Evolutionary conservation across 2,888 invertebrate genomes (phyloP).

Genomic region (Alloplasta piceator): DNA sequence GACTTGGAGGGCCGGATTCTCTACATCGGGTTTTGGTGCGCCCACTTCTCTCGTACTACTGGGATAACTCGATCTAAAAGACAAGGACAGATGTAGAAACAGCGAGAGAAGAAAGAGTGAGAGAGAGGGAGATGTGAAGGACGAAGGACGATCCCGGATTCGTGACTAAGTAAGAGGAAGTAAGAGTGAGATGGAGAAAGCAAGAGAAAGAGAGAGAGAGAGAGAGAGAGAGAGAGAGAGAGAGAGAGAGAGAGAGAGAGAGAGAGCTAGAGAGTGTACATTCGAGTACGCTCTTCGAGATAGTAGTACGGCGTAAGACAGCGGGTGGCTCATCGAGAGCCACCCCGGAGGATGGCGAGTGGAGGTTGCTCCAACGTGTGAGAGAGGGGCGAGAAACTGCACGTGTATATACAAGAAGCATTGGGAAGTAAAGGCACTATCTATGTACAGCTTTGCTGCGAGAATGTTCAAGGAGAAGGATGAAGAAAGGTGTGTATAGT

Average conservation of each 20-base stretch:
- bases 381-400: conserved; percentile 23
- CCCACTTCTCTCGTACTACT: conserved; percentile 31
- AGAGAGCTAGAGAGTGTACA: conserved; percentile 31
- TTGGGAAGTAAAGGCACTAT: conserved; percentile 18
- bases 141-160: conserved; percentile 62
- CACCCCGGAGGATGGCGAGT: conserved; percentile 31
- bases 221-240: conserved; percentile 17
- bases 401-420: neutral
- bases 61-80: conserved; percentile 36
- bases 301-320: conserved; percentile 58
- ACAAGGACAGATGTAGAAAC: conserved; percentile 38
- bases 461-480: conserved; percentile 49
- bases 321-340: conserved; percentile 55
- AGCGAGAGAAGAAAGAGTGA: conserved; percentile 36
- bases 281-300: conserved; percentile 41
- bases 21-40: conserved; percentile 8
- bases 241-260: neutral
- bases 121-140: conserved; percentile 54
- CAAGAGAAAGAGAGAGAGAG: conserved; percentile 14
- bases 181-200: neutral
- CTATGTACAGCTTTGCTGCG: neutral
- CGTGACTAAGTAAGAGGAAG: conserved; percentile 24
- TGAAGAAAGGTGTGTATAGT: conserved; percentile 37
- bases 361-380: conserved; percentile 10
- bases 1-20: conserved; percentile 46